Base-by-base conservation (phyloP, 2,113 vertebrate genomes). In the Thermophis baileyi region DNA sequence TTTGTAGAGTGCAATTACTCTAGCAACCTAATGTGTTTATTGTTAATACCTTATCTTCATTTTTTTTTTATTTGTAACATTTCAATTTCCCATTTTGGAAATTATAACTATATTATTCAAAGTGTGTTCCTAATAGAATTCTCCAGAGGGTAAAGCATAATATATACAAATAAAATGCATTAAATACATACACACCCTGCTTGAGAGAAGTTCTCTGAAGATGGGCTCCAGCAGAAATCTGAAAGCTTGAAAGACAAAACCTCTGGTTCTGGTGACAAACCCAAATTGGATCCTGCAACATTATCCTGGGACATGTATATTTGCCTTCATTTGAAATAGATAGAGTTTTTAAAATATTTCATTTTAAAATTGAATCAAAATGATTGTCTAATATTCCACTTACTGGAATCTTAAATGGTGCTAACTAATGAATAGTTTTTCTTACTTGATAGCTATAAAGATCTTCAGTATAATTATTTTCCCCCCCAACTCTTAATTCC, bases 41-140 rank as follows among this genome's bases (percentile, higher is more conserved):
- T 86, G 57, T 40, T n/a, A 81, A 81, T 81, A 69, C 24, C 12
- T 16, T 46, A 81, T 4, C 14, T 40, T 8, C 60, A 74, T 40
- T 53, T 35, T 69, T 30, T 63, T 57, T 57, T 63, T 12, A 74
- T 74, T 74, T 74, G 14, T n/a, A 74, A 74, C 5, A 74, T 35
- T 69, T 35, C 63, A n/a, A 35, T 35, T 74, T 40, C n/a, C 16
- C 69, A 18, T 74, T 35, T 74, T 74, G 69, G n/a, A 74, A 74
- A 74, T 74, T 40, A 20, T 35, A 74, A 20, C 69, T 74, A 16
- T 40, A 69, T 69, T 35, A 4, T 74, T 74, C 35, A 81, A 94
- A 95, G 94, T n/a, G 88, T 87, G 92, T 92, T 51, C 95, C 94
- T 94, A 81, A 81, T 50, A 91, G 91, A 94, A 90, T 91, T 85